These are phyloP conservation scores for Philaethria dido DNA, from an alignment of 2,888 invertebrate species.

Conservation along the genomic window DNA sequence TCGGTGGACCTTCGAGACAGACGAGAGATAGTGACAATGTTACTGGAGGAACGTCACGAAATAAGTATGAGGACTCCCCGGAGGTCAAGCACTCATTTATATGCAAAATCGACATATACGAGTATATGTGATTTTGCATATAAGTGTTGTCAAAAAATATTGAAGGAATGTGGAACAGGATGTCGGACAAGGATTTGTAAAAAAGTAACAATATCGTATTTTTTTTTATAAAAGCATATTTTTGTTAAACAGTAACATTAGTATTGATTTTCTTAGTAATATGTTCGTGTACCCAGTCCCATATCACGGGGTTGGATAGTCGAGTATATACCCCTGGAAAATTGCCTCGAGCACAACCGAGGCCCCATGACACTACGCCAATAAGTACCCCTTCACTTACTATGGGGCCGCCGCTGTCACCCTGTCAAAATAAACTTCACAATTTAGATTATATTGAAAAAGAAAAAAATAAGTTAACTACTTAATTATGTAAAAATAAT, in stretches of 20 bases:
- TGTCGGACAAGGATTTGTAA: background rate
- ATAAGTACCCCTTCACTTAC: slow-evolving; percentile 73
- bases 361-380: slow-evolving; percentile 80
- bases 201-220: background rate
- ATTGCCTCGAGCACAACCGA: slow-evolving; percentile 78
- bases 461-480: background rate
- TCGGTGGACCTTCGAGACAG: too few relatives aligned
- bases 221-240: background rate
- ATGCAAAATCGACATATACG: too few relatives aligned
- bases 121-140: too few relatives aligned
- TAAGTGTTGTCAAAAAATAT: too few relatives aligned
- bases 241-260: slow-evolving; percentile 37
- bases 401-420: slow-evolving; percentile 80
- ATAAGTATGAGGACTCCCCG: too few relatives aligned
- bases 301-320: slow-evolving; percentile 63
- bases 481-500: too few relatives aligned
- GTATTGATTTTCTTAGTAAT: slow-evolving; percentile 52
- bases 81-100: too few relatives aligned
- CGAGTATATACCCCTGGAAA: slow-evolving; percentile 80
- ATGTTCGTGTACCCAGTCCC: slow-evolving; percentile 70
- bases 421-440: slow-evolving; percentile 52
- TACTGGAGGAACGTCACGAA: too few relatives aligned
- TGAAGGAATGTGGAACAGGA: too few relatives aligned
- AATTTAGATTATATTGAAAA: background rate
- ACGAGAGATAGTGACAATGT: too few relatives aligned